Evolutionary conservation across 2,888 invertebrate species (phyloP), one percentile per base, ranked within the genome.

Genomic region (Esperia sulphurella): DNA sequence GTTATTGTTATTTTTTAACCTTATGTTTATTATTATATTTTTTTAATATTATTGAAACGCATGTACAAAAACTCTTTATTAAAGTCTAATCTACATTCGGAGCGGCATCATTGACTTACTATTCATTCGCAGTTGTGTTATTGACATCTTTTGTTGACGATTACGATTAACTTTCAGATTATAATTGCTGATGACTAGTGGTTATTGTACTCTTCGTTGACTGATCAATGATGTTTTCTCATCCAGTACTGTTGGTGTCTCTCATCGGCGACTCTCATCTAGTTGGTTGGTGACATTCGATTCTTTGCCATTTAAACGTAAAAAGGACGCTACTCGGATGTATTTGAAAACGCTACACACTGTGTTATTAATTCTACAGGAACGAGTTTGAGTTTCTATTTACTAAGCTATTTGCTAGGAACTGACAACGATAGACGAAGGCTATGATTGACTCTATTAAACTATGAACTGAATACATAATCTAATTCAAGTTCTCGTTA

Each of bases 1-100:
- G 78, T 77, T 79, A 79, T 71, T 77, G 73, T 74, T 49, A 51
- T 61, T 70, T 75, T 71, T 73, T 71, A 63, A 55, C 2, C 52
- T 63, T 58, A 51, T 56, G 63, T 67, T 68, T 68, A 68, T 73
- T 68, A 67, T n/a, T n/a, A n/a, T n/a, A 48, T 48, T 31, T 48
- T 51, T 48, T 52, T 49, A 43, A 46, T 49, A 46, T 43, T 46
- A 46, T 49, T 49, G 45, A 43, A 48, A 46, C 41, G 21, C 43
- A 41, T 13, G 40, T 41, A 50, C 50, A 49, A 50, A 50, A 53
- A 51, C 42, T 10, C 37, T 45, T 41, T 41, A 51, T 51, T 49
- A 53, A 46, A 49, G 13, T 13, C 41, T 14, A 53, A 46, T 48
- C 5, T 40, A 47, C 40, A 48, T 50, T 48, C 42, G 35, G 39